Percentiles rank a stretch among this genome's conserved stretches.
Evolutionary conservation across 2,888 invertebrate genomes (phyloP).

Genomic region (Clepsis dumicolana): DNA sequence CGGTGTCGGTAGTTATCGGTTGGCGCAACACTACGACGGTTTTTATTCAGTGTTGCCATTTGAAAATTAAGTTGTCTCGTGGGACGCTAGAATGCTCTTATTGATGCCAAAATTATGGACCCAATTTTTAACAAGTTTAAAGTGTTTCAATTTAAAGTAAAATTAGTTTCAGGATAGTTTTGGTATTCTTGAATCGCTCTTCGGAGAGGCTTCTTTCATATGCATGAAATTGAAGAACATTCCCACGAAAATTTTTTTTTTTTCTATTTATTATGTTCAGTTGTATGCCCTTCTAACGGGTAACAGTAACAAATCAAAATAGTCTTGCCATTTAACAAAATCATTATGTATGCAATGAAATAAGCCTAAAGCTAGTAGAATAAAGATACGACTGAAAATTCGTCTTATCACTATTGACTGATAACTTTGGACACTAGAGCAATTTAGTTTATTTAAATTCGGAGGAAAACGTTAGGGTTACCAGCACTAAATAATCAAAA

Average conservation of each 20-base stretch:
- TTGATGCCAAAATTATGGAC: constrained; percentile 60
- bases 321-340: background rate
- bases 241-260: background rate
- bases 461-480: constrained; percentile 2
- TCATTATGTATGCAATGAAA: constrained; percentile 46
- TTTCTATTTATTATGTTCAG: background rate
- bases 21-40: constrained; percentile 34
- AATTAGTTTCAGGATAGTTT: constrained; percentile 52
- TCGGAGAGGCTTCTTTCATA: constrained; percentile 50
- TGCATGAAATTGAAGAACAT: constrained; percentile 2
- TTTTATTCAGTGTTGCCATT: constrained; percentile 54
- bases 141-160: constrained; percentile 48
- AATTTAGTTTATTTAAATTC: constrained; percentile 31
- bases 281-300: background rate
- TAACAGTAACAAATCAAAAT: background rate
- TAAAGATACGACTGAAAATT: constrained; percentile 59
- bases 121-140: constrained; percentile 48
- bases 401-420: constrained; percentile 47
- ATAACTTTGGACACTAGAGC: constrained; percentile 42
- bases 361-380: constrained; percentile 44
- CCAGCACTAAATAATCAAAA: constrained; percentile 4
- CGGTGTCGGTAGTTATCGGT: constrained; percentile 31
- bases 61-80: constrained; percentile 43
- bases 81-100: constrained; percentile 52
- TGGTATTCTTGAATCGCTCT: constrained; percentile 44